These are phyloP conservation scores for Philypnodon macrostomus DNA, from an alignment of 2,797 vertebrate species.

Conservation along the genomic window DNA sequence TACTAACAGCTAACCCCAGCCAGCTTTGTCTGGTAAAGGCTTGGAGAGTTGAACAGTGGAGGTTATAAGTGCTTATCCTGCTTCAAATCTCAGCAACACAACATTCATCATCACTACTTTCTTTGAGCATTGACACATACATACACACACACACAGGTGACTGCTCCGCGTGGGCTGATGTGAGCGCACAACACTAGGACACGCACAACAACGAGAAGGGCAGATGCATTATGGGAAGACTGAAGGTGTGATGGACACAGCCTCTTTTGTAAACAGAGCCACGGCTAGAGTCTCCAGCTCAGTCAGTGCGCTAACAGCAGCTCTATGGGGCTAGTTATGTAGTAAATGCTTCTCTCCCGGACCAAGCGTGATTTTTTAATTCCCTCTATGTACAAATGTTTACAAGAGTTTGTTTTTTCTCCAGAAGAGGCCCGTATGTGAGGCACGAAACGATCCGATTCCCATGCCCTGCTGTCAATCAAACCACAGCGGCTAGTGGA, in stretches of 20 bases:
- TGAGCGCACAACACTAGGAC: slow-evolving; percentile 30
- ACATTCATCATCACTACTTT: slow-evolving; percentile 30
- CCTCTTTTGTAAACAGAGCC: slow-evolving; percentile 37
- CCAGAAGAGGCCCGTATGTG: slow-evolving; percentile 80
- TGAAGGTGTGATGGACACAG: slow-evolving; percentile 36
- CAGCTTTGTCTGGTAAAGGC: slow-evolving; percentile 10
- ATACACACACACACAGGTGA: slow-evolving; percentile 35
- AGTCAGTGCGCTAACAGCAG: slow-evolving; percentile 57
- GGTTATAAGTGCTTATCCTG: slow-evolving; percentile 18
- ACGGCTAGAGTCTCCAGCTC: slow-evolving; percentile 46
- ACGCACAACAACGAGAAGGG: slow-evolving; percentile 12
- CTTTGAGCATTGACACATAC: no score
- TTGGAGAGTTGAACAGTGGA: slow-evolving; percentile 6
- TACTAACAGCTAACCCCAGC: slow-evolving; percentile 6
- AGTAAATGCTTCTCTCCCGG: slow-evolving; percentile 63
- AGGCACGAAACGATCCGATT: slow-evolving; percentile 50
- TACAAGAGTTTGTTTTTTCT: slow-evolving; percentile 56
- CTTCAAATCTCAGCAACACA: slow-evolving; percentile 10
- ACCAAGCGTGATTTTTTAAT: slow-evolving; percentile 64
- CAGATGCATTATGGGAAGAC: slow-evolving; percentile 46
- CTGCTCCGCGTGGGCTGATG: slow-evolving; percentile 27
- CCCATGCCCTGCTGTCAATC: slow-evolving; percentile 24
- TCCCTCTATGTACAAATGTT: slow-evolving; percentile 79
- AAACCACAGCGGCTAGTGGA: slow-evolving; percentile 55
- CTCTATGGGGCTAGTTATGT: slow-evolving; percentile 68